Conservation (phyloP, 92 coral and sea anemone genomes). For the Parazoanthus atlanticus region DNA sequence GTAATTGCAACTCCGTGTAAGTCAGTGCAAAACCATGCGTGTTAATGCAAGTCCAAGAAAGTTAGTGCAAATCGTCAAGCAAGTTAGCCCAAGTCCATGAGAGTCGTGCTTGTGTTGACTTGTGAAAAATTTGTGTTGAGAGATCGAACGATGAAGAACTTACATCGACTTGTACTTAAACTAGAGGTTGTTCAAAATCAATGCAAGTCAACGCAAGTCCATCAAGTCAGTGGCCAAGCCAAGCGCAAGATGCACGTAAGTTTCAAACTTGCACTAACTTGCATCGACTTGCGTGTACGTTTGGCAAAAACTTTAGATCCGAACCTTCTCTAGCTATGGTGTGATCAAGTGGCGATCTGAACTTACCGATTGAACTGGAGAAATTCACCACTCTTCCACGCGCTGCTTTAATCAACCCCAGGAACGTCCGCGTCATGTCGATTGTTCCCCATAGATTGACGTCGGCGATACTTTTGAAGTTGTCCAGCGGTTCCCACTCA, state of each 20-base stretch:
- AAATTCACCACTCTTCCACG: constrained; percentile 48
- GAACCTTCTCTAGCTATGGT: neutral
- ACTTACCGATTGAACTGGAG: constrained; percentile 46
- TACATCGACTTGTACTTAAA: too few species aligned
- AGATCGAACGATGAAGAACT: too few species aligned
- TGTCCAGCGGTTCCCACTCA: constrained; percentile 53
- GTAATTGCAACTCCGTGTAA: neutral
- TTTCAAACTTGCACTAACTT: neutral
- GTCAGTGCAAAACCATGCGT: too few species aligned
- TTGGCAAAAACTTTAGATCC: neutral
- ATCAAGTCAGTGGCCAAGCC: too few species aligned
- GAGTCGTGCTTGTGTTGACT: neutral
- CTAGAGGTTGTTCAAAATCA: too few species aligned
- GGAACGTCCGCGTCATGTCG: constrained; percentile 47
- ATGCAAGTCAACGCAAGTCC: too few species aligned
- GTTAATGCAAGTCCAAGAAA: neutral
- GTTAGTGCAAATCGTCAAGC: neutral
- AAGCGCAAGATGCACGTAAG: too few species aligned
- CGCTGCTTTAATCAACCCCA: constrained; percentile 39
- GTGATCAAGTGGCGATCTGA: neutral
- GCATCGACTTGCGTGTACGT: neutral
- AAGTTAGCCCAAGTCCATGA: too few species aligned
- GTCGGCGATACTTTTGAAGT: constrained; percentile 41
- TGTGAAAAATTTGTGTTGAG: too few species aligned
- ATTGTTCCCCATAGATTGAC: constrained; percentile 59